Conservation (phyloP, 2,113 vertebrate genomes). For the Mugil cephalus region DNA sequence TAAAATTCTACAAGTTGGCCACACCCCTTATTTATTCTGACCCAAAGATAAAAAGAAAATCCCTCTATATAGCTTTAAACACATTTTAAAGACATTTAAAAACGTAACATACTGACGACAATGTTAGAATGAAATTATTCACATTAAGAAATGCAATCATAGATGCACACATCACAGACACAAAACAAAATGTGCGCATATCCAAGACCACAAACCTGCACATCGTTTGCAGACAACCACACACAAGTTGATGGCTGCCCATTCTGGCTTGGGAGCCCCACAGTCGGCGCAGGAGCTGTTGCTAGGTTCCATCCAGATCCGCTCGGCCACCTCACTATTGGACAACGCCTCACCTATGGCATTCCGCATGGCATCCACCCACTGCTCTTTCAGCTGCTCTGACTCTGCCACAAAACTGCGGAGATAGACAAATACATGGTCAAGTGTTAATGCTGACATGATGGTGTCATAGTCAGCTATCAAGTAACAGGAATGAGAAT, state of each 20-base stretch:
- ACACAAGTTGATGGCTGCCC: constrained; percentile 96
- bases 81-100: neutral
- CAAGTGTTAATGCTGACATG: constrained; percentile 36
- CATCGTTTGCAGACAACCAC: constrained; percentile 95
- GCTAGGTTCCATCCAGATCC: constrained; percentile 87
- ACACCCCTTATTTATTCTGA: too few species aligned
- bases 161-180: neutral
- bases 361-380: constrained; percentile 90
- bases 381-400: constrained; percentile 89
- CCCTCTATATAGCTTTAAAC: neutral
- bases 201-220: constrained; percentile 85
- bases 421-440: constrained; percentile 29
- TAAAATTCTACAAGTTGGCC: constrained; percentile 14
- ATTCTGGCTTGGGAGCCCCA: constrained; percentile 86
- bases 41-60: neutral
- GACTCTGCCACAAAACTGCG: constrained; percentile 90
- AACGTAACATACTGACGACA: neutral
- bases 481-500: neutral
- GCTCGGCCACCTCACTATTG: constrained; percentile 89
- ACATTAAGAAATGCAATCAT: neutral
- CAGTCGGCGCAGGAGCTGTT: constrained; percentile 94
- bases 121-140: neutral
- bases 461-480: neutral
- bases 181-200: neutral
- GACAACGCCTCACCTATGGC: constrained; percentile 91